Percentiles rank a stretch among this genome's conserved stretches.
Conservation (phyloP, 2,797 vertebrate species). For the Lagodon rhomboides region DNA sequence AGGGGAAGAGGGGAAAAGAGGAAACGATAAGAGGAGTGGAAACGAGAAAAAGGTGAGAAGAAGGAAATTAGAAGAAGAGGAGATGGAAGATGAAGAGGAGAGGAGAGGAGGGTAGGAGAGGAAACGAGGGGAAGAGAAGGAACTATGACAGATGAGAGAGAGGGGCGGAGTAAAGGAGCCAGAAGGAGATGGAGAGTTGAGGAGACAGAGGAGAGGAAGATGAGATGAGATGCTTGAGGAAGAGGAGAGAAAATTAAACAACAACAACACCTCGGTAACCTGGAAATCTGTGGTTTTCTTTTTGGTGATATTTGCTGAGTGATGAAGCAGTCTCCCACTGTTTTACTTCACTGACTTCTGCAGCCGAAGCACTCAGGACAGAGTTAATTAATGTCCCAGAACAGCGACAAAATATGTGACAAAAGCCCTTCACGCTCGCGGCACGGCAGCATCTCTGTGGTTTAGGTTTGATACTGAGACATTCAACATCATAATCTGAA, state of each 20-base stretch:
- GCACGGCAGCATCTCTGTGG: not conserved
- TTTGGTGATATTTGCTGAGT: no score
- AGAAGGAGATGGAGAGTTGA: not conserved
- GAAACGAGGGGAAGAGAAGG: not conserved
- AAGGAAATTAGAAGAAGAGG: no score
- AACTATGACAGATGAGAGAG: no score
- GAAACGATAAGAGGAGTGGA: not conserved
- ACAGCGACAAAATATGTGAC: not conserved
- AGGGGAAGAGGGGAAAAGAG: no score
- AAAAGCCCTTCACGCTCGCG: not conserved
- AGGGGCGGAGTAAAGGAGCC: not conserved
- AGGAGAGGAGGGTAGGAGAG: not conserved
- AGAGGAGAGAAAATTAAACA: no score
- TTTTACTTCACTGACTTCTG: not conserved
- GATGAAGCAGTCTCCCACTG: not conserved
- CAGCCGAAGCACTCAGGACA: not conserved
- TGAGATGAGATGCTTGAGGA: no score
- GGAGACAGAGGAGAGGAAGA: no score
- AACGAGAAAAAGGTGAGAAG: no score
- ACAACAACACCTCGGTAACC: no score
- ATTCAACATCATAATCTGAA: not conserved
- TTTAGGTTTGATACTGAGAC: not conserved
- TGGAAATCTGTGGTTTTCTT: no score
- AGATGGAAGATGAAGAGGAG: not conserved
- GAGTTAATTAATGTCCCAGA: conserved; percentile 1